Conservation (phyloP, 2,888 invertebrate species). For the Marasmarcha lunaedactyla region DNA sequence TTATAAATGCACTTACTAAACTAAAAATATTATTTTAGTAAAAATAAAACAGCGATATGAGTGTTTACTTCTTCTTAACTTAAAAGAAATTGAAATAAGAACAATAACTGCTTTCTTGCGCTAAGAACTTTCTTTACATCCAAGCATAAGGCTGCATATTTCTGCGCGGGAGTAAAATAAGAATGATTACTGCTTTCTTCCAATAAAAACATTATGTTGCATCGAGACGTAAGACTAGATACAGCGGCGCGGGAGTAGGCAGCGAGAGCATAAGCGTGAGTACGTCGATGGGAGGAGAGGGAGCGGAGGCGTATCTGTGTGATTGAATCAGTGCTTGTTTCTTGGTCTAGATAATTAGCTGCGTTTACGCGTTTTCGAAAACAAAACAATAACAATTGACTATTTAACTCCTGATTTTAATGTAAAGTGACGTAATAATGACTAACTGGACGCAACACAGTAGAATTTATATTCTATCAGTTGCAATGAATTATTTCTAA, state of each 20-base stretch:
- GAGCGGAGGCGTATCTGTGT: constrained; percentile 1
- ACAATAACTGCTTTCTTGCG: constrained; percentile 3
- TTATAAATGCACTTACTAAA: neutral
- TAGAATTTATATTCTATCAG: neutral
- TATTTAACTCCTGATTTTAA: constrained; percentile 2
- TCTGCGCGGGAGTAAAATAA: constrained; percentile 2
- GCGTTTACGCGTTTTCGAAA: constrained; percentile 1
- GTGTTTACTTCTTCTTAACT: neutral
- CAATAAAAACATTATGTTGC: constrained; percentile 3
- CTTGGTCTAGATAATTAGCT: neutral
- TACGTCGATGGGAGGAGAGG: constrained; percentile 3
- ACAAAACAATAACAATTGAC: constrained; percentile 1
- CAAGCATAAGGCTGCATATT: constrained; percentile 1
- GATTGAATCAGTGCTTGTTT: neutral
- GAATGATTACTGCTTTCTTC: constrained; percentile 6
- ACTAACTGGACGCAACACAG: constrained; percentile 3
- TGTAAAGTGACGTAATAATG: constrained; percentile 4
- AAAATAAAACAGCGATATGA: neutral
- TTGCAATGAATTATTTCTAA: neutral
- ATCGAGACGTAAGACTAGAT: constrained; percentile 3
- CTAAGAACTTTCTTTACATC: constrained; percentile 1
- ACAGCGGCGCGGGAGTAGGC: constrained; percentile 10
- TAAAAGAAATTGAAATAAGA: neutral
- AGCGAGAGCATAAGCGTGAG: constrained; percentile 15
- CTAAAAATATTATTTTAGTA: neutral